These are phyloP conservation scores for Guaruba guarouba DNA, from an alignment of 2,113 vertebrate species.

Conservation along the genomic window DNA sequence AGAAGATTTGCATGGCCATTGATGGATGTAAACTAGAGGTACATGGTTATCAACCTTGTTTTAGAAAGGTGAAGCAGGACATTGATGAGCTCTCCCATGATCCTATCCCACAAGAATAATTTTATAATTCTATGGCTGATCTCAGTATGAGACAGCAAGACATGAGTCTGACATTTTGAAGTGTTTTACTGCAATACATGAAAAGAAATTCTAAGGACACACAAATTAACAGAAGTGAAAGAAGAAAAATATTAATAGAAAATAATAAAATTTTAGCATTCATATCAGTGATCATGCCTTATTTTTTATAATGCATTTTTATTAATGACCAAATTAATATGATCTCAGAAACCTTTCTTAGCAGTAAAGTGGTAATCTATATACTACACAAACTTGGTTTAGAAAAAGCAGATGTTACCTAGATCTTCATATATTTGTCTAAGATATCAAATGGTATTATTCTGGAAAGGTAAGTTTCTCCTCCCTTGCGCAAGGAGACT, in stretches of 20 bases:
- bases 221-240: background rate
- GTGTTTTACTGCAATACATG: background rate
- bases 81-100: fast-evolving
- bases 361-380: background rate
- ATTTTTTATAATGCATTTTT: background rate
- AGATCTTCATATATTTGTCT: background rate
- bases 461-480: background rate
- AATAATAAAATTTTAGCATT: background rate
- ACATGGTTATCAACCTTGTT: background rate
- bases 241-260: background rate
- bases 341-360: background rate
- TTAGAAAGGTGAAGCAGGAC: background rate
- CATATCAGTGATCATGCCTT: background rate
- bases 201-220: background rate
- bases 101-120: background rate
- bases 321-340: background rate
- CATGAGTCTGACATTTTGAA: background rate
- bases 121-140: background rate
- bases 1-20: background rate
- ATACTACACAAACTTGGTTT: background rate
- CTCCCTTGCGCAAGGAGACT: background rate
- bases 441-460: background rate
- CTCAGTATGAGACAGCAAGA: background rate
- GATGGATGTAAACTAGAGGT: background rate
- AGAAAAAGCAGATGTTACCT: background rate